These are phyloP conservation scores for Alcedo atthis DNA, from an alignment of 2,797 vertebrate species.

Conservation along the genomic window DNA sequence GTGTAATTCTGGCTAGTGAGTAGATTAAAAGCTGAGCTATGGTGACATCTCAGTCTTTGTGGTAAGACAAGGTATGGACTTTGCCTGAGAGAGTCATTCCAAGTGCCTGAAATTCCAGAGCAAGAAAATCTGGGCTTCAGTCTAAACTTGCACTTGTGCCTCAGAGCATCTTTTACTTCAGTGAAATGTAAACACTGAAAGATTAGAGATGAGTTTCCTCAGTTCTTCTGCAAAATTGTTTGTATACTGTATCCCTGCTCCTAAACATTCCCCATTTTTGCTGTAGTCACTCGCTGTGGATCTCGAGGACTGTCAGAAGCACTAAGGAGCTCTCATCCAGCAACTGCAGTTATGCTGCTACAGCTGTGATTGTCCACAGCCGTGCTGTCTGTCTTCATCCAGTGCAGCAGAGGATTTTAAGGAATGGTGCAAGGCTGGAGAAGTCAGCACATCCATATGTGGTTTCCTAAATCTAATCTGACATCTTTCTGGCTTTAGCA, in stretches of 20 bases:
- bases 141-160: not conserved
- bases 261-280: not conserved
- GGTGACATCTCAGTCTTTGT: not conserved
- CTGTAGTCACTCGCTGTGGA: not conserved
- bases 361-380: conserved; percentile 33
- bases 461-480: conserved; percentile 19
- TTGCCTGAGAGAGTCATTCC: not conserved
- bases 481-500: conserved; percentile 45
- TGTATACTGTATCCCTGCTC: not conserved
- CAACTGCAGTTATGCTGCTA: conserved; percentile 6
- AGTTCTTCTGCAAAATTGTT: not conserved
- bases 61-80: not conserved
- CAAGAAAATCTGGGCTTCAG: not conserved
- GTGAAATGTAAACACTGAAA: not conserved
- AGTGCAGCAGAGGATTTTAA: not conserved
- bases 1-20: not conserved
- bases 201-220: not conserved
- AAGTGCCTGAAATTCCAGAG: not conserved
- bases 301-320: conserved; percentile 17
- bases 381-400: not conserved
- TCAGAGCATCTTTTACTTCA: not conserved
- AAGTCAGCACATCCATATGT: not conserved
- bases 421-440: not conserved
- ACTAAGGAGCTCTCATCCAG: conserved; percentile 34
- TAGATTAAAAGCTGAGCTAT: not conserved